Evolutionary conservation across 2,797 vertebrate genomes (phyloP), one percentile per base, ranked within the genome.

Genomic region (Girardinus metallicus): DNA sequence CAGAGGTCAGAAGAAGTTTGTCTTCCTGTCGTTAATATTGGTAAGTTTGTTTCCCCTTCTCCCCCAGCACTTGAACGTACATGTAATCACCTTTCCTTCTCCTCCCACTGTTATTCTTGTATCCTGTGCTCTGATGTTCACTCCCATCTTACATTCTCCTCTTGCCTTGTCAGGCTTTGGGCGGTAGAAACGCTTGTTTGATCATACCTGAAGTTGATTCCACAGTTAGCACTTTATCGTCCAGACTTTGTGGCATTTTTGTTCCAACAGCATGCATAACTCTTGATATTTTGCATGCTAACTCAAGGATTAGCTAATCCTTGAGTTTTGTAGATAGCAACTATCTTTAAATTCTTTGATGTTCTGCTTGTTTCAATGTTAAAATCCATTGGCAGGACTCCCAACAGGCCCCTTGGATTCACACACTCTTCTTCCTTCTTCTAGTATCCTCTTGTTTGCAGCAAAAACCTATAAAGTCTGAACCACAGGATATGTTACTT

Each of bases 1-100:
- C 68, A 92, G 92, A 89, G 92, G 94, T 91, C 51, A 88, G 39
- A 96, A 91, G 88, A 96, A 95, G 92, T 95, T 89, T 68, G 85
- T 96, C 8, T 82, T 97, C 86, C 95, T 99, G 86, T 96, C 96
- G 2, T 95, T 97, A 51, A 89, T 99, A 80, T 92, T 98, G 95
- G 98, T 99, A 95, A 93, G 97, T 89, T 79, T 53, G n/a, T 57
- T 13, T 29, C 68, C 0, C 73, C 1, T 23, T 1, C 43, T 1
- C 26, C 0, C 18, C n/a, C 44, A 51, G 46, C 23, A 15, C 49
- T 4, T 34, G 23, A 41, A 4, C 26, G 0, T 0, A 34, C 43
- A 7, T 5, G 75, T 78, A 26, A n/a, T 43, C 21, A 43, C 21
- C 23, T 70, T 43, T 74, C 6, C 23, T 29, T 23, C 31, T 6